Conservation (phyloP, 2,888 invertebrate genomes). For the Geophilus truncorum region DNA sequence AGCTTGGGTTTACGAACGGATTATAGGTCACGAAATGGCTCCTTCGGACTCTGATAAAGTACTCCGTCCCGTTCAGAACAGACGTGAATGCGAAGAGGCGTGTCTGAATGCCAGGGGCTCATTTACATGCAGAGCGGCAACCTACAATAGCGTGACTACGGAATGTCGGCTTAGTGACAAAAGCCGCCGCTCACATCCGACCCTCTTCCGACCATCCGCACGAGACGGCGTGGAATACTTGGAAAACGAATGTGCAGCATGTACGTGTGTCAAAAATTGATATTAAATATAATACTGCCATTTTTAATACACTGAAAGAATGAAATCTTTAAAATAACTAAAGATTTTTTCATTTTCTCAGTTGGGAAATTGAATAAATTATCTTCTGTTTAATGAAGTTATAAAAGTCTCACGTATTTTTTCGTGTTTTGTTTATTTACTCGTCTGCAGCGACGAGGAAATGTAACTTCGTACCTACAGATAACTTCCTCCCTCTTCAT, state of each 20-base stretch:
- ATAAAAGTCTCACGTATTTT: background rate
- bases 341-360: background rate
- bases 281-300: background rate
- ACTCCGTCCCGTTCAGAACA: constrained; percentile 58
- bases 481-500: too few relatives aligned
- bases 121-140: constrained; percentile 57
- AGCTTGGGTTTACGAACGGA: constrained; percentile 70
- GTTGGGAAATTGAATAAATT: constrained; percentile 13
- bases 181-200: constrained; percentile 67
- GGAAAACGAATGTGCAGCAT: constrained; percentile 55
- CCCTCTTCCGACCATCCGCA: constrained; percentile 39
- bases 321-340: background rate
- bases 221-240: constrained; percentile 52
- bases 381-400: background rate
- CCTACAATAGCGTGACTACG: constrained; percentile 51
- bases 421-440: too few relatives aligned
- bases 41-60: constrained; percentile 59
- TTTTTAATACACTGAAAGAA: background rate
- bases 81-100: constrained; percentile 63
- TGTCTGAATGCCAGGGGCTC: constrained; percentile 51
- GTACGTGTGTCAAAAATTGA: constrained; percentile 43
- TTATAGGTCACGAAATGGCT: constrained; percentile 67
- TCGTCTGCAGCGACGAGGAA: too few relatives aligned
- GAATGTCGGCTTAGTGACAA: constrained; percentile 65
- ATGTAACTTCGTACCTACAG: too few relatives aligned